Conservation (phyloP, 2,797 vertebrate species). For the Cyclopterus lumpus region DNA sequence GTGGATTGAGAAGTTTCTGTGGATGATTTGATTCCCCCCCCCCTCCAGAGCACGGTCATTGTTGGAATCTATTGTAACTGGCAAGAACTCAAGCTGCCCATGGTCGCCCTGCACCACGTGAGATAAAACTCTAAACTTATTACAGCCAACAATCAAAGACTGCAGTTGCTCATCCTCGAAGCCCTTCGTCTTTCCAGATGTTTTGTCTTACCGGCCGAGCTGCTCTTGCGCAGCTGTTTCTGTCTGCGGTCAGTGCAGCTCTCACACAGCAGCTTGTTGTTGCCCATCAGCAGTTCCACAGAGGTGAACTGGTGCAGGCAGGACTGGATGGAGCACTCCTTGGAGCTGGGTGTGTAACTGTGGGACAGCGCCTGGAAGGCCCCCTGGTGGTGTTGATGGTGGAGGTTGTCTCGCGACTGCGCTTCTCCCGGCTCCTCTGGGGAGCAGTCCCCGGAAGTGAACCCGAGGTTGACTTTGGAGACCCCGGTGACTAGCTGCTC, state of each 20-base stretch:
- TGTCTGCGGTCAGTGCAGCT: conserved; percentile 91
- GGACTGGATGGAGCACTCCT: conserved; percentile 97
- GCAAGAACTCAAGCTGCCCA: not conserved
- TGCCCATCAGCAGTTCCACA: conserved; percentile 97
- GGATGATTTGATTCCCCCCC: not conserved
- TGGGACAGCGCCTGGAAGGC: conserved; percentile 96
- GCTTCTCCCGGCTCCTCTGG: conserved; percentile 74
- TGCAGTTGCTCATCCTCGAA: not conserved
- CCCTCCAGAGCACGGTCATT: not conserved
- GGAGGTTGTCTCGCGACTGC: conserved; percentile 77
- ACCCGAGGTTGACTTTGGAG: conserved; percentile 86
- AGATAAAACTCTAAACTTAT: not conserved
- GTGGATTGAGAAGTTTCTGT: not conserved
- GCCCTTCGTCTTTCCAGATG: not conserved
- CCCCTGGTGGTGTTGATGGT: conserved; percentile 83
- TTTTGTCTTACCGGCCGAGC: conserved; percentile 82
- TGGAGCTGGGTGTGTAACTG: conserved; percentile 93
- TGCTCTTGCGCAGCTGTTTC: conserved; percentile 85
- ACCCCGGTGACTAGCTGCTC: conserved; percentile 85
- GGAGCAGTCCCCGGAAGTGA: conserved; percentile 64
- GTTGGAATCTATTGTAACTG: not conserved
- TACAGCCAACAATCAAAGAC: not conserved
- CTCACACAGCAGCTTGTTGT: conserved; percentile 97
- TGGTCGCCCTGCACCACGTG: too few species aligned
- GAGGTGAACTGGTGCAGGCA: conserved; percentile 98